Conservation (phyloP, 2,888 invertebrate species). For the Holacanthella duospinosa region DNA sequence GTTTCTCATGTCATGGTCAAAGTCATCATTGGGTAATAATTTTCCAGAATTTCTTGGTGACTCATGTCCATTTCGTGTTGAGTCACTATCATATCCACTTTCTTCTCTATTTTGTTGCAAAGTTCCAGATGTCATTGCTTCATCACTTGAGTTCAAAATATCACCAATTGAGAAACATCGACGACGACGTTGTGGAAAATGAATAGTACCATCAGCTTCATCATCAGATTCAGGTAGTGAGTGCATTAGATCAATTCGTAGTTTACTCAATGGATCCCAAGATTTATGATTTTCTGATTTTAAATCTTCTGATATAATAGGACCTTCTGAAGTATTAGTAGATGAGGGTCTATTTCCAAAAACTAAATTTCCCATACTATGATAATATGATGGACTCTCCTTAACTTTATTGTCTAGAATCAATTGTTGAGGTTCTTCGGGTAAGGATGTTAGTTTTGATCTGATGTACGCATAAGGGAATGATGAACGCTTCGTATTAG, state of each 20-base stretch:
- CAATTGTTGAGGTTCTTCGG: conserved; percentile 33
- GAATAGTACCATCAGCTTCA: conserved; percentile 13
- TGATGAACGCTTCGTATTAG: conserved; percentile 21
- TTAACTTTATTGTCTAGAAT: not conserved
- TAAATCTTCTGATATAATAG: not conserved
- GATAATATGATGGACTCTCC: conserved; percentile 19
- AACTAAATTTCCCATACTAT: conserved; percentile 34
- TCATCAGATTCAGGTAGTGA: conserved; percentile 24
- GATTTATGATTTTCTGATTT: not conserved
- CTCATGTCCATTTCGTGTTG: conserved; percentile 41
- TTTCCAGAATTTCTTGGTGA: conserved; percentile 28
- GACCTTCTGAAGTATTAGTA: not conserved
- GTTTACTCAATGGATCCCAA: conserved; percentile 27
- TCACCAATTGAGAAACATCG: conserved; percentile 32
- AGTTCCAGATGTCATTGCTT: conserved; percentile 8
- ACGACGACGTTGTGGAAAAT: conserved; percentile 14
- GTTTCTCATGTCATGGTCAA: not conserved
- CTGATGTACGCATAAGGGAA: conserved; percentile 39
- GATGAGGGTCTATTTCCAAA: conserved; percentile 4
- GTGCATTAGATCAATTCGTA: conserved; percentile 32
- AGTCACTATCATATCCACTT: conserved; percentile 53
- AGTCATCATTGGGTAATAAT: conserved; percentile 6
- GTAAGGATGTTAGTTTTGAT: conserved; percentile 37
- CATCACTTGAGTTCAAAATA: conserved; percentile 15
- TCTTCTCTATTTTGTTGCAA: conserved; percentile 42